Conservation (phyloP, 2,888 invertebrate genomes). For the Syrista parreyssii region DNA sequence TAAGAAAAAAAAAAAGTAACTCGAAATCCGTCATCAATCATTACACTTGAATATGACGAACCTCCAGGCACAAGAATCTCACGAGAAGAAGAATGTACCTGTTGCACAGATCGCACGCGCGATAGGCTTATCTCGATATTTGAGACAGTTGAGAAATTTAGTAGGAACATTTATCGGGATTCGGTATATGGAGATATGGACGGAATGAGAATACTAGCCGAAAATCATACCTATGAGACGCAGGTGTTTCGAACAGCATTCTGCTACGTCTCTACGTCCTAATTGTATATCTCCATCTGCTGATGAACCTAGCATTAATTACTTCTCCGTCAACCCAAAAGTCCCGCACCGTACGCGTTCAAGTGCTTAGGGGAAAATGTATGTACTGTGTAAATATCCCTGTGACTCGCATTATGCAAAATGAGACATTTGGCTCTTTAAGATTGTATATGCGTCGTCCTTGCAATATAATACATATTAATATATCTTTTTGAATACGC, state of each 20-base stretch:
- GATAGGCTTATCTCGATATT: neutral
- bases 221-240: neutral
- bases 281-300: neutral
- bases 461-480: neutral
- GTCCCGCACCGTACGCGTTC: neutral
- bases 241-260: neutral
- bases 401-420: neutral
- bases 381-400: neutral
- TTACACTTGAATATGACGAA: neutral
- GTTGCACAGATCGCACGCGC: conserved; percentile 25
- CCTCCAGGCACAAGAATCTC: neutral
- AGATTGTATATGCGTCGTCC: neutral
- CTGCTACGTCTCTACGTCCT: neutral
- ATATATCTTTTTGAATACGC: neutral
- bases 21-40: neutral
- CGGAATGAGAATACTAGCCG: neutral
- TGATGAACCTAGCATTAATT: neutral
- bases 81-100: conserved; percentile 36
- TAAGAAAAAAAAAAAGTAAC: neutral
- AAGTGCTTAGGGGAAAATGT: neutral
- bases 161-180: neutral
- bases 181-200: no score
- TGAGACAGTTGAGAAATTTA: neutral
- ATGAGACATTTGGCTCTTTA: neutral
- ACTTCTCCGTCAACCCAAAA: neutral